Conservation (phyloP, 2,113 vertebrate species). For the Strix aluco region DNA sequence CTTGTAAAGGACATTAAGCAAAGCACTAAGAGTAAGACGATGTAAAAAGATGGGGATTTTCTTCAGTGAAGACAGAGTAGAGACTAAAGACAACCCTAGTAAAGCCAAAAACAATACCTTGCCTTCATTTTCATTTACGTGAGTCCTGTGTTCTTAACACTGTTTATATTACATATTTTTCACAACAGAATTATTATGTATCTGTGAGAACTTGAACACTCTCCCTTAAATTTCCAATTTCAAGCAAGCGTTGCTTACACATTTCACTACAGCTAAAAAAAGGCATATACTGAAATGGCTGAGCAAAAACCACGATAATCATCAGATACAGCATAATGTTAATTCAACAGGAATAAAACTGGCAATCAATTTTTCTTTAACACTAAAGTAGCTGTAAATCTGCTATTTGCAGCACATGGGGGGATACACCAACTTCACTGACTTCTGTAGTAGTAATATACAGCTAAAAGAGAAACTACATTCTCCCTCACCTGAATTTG, state of each 20-base stretch:
- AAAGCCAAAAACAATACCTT: neutral
- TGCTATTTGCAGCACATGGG: rapidly evolving
- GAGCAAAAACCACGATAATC: neutral
- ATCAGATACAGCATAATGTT: neutral
- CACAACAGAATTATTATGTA: neutral
- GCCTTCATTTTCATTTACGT: neutral
- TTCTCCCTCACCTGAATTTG: conserved; percentile 11
- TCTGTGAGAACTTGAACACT: neutral
- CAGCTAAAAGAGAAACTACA: neutral
- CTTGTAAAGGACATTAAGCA: neutral
- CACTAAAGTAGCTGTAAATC: neutral
- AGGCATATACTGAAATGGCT: neutral
- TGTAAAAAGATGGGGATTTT: neutral
- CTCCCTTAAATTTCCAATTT: neutral
- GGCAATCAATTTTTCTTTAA: neutral
- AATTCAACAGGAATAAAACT: neutral
- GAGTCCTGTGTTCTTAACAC: neutral
- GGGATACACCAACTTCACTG: neutral
- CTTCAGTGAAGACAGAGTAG: neutral
- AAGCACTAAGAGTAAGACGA: neutral
- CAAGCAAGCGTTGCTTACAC: neutral
- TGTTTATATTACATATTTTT: neutral
- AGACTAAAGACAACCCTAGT: neutral
- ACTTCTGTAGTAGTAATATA: neutral
- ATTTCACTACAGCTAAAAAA: neutral